Evolutionary conservation across 2,113 vertebrate genomes (phyloP).

Genomic region (Coregonus clupeaformis): DNA sequence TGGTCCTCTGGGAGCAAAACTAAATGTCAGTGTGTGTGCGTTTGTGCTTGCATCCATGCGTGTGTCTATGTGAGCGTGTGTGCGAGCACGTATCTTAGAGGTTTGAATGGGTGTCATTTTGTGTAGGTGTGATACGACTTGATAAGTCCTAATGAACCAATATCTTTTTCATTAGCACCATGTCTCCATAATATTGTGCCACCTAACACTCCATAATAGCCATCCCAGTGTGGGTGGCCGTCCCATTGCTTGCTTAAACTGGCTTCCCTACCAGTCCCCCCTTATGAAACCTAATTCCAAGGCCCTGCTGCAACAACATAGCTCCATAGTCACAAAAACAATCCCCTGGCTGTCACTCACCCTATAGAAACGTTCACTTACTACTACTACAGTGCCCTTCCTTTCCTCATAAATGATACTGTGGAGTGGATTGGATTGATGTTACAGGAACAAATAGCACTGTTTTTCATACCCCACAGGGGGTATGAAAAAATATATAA

Average conservation of each 20-base stretch:
- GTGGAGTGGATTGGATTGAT: not conserved
- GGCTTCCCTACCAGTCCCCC: slow-evolving; percentile 50
- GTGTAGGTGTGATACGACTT: slow-evolving; percentile 24
- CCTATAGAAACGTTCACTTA: not conserved
- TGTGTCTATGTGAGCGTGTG: slow-evolving; percentile 1
- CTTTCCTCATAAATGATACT: not conserved
- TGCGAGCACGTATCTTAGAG: not conserved
- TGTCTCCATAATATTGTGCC: slow-evolving; percentile 62
- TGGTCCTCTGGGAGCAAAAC: not conserved
- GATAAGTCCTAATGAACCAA: slow-evolving; percentile 10
- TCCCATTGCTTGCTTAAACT: slow-evolving; percentile 60
- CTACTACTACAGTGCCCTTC: not conserved
- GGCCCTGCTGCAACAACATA: slow-evolving; percentile 66
- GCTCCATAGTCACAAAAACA: slow-evolving; percentile 52
- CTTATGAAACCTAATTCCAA: slow-evolving; percentile 58
- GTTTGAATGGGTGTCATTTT: not conserved
- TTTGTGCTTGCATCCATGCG: slow-evolving; percentile 8
- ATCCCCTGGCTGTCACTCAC: slow-evolving; percentile 64
- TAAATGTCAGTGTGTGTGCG: not conserved
- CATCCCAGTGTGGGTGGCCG: slow-evolving; percentile 62
- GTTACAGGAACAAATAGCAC: not conserved
- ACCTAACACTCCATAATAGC: slow-evolving; percentile 38
- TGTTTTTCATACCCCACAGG: too few relatives aligned
- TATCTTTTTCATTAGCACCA: slow-evolving; percentile 41
- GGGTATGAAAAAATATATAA: too few relatives aligned